Conservation (phyloP, 2,888 invertebrate species). For the Chorisops tibialis region DNA sequence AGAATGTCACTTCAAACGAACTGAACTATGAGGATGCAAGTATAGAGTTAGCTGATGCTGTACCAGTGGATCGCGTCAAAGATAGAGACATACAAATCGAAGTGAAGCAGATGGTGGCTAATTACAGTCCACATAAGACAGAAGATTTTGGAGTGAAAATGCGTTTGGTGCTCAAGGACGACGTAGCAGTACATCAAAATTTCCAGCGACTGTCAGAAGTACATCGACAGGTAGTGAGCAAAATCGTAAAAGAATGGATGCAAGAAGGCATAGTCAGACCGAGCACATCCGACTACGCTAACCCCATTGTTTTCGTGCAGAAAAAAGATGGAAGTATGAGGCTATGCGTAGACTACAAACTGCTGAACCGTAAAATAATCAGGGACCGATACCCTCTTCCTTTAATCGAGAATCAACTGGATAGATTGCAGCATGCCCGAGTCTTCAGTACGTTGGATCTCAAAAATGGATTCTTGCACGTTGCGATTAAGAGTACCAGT, state of each 20-base stretch:
- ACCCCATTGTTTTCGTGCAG: background rate
- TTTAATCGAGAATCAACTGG: constrained; percentile 43
- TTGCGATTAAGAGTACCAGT: constrained; percentile 33
- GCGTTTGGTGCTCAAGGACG: constrained; percentile 14
- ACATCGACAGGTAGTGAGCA: constrained; percentile 10
- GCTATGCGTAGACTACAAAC: background rate
- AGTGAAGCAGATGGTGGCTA: constrained; percentile 4
- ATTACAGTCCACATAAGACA: background rate
- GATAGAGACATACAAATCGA: no score
- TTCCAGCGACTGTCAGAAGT: constrained; percentile 19
- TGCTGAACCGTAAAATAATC: background rate
- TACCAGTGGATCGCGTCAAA: no score
- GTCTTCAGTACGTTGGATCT: constrained; percentile 18
- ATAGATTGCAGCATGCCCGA: constrained; percentile 28
- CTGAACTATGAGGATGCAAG: no score
- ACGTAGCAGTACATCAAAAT: constrained; percentile 17
- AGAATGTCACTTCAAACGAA: no score
- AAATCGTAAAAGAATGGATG: constrained; percentile 20
- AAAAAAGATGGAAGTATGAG: no score
- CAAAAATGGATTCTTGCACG: no score
- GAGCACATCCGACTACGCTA: background rate
- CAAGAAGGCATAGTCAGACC: constrained; percentile 15
- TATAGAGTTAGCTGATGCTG: no score
- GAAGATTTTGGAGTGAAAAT: constrained; percentile 12
- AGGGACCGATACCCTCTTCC: constrained; percentile 42